phyloP scores from a whole-genome alignment of 2,113 vertebrate genomes.

The Neogobius melanostomus region DNA sequence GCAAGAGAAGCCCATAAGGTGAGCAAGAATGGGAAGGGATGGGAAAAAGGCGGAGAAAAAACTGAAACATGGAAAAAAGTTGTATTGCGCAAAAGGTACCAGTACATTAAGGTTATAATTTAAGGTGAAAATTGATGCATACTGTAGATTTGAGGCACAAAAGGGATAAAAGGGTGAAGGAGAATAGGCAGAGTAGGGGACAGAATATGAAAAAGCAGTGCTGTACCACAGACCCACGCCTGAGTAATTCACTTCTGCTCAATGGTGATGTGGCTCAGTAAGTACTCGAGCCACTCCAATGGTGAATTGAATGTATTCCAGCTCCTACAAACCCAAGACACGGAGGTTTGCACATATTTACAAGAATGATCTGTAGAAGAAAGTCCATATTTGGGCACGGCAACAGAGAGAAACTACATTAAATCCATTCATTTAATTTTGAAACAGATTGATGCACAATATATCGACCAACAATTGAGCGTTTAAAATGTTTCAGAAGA shows the following conservation, averaged over 20 bases:
- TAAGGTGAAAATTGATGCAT: slow-evolving; percentile 35
- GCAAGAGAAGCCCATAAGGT: slow-evolving; percentile 8
- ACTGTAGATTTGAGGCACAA: slow-evolving; percentile 21
- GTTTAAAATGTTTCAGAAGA: too few species aligned
- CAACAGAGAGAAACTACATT: too few species aligned
- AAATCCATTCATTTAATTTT: too few species aligned
- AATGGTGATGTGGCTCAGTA: slow-evolving; percentile 43
- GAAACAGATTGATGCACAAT: too few species aligned
- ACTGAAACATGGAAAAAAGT: background rate
- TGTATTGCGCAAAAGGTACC: background rate
- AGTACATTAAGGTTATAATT: background rate
- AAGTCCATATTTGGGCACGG: too few species aligned
- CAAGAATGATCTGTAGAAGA: background rate
- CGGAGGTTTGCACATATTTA: slow-evolving; percentile 22
- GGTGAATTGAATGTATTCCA: slow-evolving; percentile 50
- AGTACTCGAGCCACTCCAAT: slow-evolving; percentile 30
- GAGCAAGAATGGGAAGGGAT: slow-evolving; percentile 11
- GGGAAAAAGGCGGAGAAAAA: slow-evolving; percentile 17
- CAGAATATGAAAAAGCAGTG: slow-evolving; percentile 17
- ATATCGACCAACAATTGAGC: too few species aligned
- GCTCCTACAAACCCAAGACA: slow-evolving; percentile 52
- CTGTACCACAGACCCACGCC: slow-evolving; percentile 34
- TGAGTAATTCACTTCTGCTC: slow-evolving; percentile 56
- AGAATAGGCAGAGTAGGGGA: background rate
- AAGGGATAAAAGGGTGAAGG: background rate